Conservation (phyloP, 2,797 vertebrate species). For the Nothura maculosa region DNA sequence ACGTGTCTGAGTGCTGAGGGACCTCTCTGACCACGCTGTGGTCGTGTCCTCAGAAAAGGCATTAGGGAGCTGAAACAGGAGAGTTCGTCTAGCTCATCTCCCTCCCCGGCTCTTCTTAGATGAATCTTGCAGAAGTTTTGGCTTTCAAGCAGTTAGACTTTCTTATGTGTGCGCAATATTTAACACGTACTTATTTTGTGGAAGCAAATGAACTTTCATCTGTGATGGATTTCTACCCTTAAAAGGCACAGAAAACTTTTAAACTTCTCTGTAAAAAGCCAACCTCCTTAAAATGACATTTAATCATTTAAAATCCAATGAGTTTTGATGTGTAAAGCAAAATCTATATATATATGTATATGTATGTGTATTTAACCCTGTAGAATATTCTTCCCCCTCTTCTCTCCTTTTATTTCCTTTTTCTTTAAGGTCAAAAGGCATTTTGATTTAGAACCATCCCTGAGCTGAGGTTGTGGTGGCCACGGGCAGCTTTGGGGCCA, state of each 20-base stretch:
- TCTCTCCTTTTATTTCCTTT: neutral
- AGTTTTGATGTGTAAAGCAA: conserved; percentile 27
- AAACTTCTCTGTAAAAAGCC: neutral
- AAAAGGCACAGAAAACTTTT: neutral
- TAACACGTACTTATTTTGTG: too few relatives aligned
- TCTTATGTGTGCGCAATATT: neutral
- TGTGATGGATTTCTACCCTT: neutral
- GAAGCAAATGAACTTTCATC: neutral
- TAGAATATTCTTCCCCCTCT: conserved; percentile 47
- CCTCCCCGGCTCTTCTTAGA: neutral
- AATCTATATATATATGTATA: conserved; percentile 60
- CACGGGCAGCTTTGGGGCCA: conserved; percentile 49
- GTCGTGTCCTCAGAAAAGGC: neutral
- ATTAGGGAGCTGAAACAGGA: neutral
- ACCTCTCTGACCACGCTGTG: neutral
- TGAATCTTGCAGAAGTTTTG: neutral
- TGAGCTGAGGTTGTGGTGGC: conserved; percentile 18
- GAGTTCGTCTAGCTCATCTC: neutral
- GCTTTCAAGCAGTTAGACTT: neutral
- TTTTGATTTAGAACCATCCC: conserved; percentile 63
- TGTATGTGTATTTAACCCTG: too few relatives aligned
- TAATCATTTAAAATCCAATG: conserved; percentile 31
- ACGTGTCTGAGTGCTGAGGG: neutral
- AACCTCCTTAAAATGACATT: conserved; percentile 49
- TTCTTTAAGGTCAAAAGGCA: conserved; percentile 27